Evolutionary conservation across 2,888 invertebrate species (phyloP), one percentile per base, ranked within the genome.

Genomic region (Cataglyphis rosenhaueri): DNA sequence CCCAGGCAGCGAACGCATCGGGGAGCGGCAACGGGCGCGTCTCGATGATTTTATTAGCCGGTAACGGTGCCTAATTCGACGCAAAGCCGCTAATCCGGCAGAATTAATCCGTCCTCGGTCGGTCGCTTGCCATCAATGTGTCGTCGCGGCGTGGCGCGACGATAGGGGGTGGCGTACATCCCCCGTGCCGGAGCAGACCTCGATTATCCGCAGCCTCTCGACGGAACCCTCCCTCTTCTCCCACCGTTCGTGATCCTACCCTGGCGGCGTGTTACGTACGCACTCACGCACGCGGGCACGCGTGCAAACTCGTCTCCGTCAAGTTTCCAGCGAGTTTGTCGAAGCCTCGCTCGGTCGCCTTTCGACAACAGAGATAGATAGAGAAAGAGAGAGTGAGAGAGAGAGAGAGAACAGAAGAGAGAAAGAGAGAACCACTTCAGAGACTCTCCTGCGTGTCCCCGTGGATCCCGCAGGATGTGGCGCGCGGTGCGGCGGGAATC

Each of bases 21-120:
- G 62, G 61, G 70, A 41, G 48, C 71, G 65, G 44, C 71, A 62
- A 70, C 41, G 66, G 35, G 82, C 82, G 85, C 86, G 82, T 83
- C 84, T 87, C 85, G 87, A 82, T 87, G 89, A 90, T 87, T 87
- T 85, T 86, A 90, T 90, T 90, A 90, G 89, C 89, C 90, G 78
- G 89, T 86, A 90, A 87, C 86, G 84, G 85, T 86, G 90, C 88
- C 87, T 87, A 91, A 87, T 90, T 90, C 91, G 87, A 81, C 84
- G 90, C 92, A 93, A 93, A 93, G 93, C 93, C 93, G 93, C 93
- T 94, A 94, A 94, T 94, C 94, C 93, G 93, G 92, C 92, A 93
- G 93, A 94, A 94, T 93, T 93, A 94, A 94, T 94, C 93, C 91
- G 90, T 79, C 89, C 91, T 93, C 92, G 92, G 93, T 93, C 91